Evolutionary conservation across 2,113 vertebrate species (phyloP), one percentile per base, ranked within the genome.

Genomic region (Ctenomys sociabilis): DNA sequence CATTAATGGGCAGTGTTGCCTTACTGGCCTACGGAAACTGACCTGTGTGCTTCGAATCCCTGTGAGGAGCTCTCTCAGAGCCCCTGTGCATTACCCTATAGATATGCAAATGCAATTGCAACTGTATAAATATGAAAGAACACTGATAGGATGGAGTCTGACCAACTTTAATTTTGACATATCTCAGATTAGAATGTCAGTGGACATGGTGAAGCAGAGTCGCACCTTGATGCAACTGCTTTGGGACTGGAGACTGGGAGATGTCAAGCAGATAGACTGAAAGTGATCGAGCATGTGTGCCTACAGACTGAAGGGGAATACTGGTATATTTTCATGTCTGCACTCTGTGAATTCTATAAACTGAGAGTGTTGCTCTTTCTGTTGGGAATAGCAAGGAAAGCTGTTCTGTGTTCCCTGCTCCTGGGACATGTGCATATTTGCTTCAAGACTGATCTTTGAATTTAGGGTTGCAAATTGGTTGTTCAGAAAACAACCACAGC

Each of bases 271-370:
- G 52, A 66, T 52, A 91, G 94, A 93, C 88, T 97, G 78, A 45
- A 97, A 85, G 97, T 85, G 85, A 91, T 75, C 68, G 43, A 90
- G 24, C 14, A 3, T 3, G 63, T 91, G 24, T 92, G 70, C 28
- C 94, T 96, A 81, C 26, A 59, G 91, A 84, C 32, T 57, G 87
- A 92, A 84, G 82, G 86, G 49, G 75, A 90, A 90, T 93, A n/a
- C 49, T 93, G 52, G 2, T 68, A 21, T 95, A 83, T 96, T 94
- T 96, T 97, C 93, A 59, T 93, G 61, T 96, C 92, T 97, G 90
- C 68, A 40, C 95, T 95, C 64, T 94, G 90, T 95, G 97, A 92
- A 83, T 96, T 91, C 66, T 97, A 96, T 43, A 85, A 96, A 94
- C n/a, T 93, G 95, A 93, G 85, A 82, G 2, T 81, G 85, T 61